Conservation (phyloP, 2,797 vertebrate genomes). For the Halcyon chelicuti region DNA sequence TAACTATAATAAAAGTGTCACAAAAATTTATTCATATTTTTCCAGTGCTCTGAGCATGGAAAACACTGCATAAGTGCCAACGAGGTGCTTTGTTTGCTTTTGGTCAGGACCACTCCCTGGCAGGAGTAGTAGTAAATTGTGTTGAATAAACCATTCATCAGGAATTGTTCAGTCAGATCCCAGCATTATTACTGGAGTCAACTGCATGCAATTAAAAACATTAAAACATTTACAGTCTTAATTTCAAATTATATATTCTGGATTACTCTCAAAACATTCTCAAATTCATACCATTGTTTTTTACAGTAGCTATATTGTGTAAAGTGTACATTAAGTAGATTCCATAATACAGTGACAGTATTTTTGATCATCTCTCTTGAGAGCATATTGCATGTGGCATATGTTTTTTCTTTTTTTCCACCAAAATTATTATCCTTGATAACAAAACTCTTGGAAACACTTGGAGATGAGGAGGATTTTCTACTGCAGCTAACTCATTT, state of each 20-base stretch:
- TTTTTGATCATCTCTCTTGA: background rate
- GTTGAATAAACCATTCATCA: constrained; percentile 13
- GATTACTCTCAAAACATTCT: constrained; percentile 4
- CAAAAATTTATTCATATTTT: background rate
- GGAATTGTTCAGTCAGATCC: background rate
- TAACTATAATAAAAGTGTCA: background rate
- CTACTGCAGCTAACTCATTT: constrained; percentile 17
- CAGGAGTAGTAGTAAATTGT: background rate
- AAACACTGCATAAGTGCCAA: background rate
- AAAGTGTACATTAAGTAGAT: background rate
- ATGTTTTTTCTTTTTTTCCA: background rate
- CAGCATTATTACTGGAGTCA: background rate
- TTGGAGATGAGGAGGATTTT: constrained; percentile 31
- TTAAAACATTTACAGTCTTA: background rate
- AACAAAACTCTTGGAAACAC: constrained; percentile 31
- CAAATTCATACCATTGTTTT: background rate
- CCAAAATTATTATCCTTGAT: background rate
- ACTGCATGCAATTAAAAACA: background rate
- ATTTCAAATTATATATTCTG: background rate
- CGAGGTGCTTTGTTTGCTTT: constrained; percentile 1
- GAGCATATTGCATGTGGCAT: background rate
- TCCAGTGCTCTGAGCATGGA: constrained; percentile 14
- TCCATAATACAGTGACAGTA: background rate
- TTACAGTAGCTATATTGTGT: background rate
- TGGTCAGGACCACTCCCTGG: background rate